Conservation (phyloP, 2,797 vertebrate genomes). For the Pteronotus mesoamericanus region DNA sequence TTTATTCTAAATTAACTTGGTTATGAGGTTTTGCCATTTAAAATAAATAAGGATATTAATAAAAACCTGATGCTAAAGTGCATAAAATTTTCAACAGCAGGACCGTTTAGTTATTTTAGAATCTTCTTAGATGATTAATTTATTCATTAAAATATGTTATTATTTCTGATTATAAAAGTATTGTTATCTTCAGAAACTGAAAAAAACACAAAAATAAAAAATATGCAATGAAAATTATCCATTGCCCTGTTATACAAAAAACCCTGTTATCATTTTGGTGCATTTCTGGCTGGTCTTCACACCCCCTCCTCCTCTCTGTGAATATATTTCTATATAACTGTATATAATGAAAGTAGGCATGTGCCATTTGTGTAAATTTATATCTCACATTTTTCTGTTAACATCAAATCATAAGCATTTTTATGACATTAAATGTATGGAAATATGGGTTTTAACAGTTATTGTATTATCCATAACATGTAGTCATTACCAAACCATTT, state of each 20-base stretch:
- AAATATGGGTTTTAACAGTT: neutral
- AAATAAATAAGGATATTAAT: neutral
- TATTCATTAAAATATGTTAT: neutral
- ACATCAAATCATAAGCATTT: neutral
- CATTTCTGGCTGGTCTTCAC: neutral
- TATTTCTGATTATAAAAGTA: neutral
- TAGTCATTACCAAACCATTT: neutral
- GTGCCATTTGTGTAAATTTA: neutral
- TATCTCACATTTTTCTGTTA: neutral
- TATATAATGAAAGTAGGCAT: neutral
- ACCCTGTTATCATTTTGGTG: neutral
- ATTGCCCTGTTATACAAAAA: neutral
- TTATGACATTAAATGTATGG: neutral
- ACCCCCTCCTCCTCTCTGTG: neutral
- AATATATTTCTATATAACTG: neutral
- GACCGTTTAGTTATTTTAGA: neutral
- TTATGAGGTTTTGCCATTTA: neutral
- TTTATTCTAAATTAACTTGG: conserved; percentile 45
- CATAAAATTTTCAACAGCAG: neutral
- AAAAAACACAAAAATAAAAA: neutral
- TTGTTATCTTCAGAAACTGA: neutral
- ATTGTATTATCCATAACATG: neutral
- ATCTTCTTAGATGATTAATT: neutral
- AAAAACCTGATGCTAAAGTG: neutral
- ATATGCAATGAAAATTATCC: neutral